phyloP scores from a whole-genome alignment of 2,888 invertebrate genomes.

The Calameuta pallipes region DNA sequence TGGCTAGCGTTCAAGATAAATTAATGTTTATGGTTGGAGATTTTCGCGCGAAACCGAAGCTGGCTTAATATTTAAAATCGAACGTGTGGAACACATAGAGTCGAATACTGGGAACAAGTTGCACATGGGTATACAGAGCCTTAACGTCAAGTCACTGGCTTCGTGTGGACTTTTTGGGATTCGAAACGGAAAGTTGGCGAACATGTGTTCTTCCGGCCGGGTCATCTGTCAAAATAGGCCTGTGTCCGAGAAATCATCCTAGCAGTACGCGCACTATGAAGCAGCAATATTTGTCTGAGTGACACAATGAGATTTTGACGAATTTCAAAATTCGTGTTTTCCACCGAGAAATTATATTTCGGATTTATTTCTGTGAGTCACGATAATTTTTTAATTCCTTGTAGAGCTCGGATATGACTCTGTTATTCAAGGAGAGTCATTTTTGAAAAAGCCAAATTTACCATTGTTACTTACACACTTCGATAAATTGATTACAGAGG shows the following conservation, averaged over 20 bases:
- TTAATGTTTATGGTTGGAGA: neutral
- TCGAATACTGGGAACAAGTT: neutral
- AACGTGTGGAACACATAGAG: neutral
- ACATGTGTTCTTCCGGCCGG: slow-evolving; percentile 38
- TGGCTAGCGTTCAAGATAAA: neutral
- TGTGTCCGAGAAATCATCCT: slow-evolving; percentile 1
- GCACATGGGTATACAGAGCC: neutral
- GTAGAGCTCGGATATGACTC: neutral
- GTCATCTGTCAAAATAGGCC: slow-evolving; percentile 19
- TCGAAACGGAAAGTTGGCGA: slow-evolving; percentile 23
- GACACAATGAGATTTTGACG: neutral
- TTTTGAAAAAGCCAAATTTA: neutral
- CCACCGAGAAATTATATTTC: neutral
- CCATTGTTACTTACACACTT: neutral
- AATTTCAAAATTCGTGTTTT: neutral
- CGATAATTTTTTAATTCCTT: neutral
- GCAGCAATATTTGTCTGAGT: neutral
- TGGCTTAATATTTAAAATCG: neutral
- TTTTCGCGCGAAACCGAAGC: neutral
- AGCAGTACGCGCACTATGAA: neutral
- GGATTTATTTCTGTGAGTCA: neutral
- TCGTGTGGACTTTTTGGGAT: neutral
- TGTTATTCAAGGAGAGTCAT: neutral
- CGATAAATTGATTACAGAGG: neutral
- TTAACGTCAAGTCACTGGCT: neutral